Percentiles rank a stretch among this genome's conserved stretches.
phyloP scores from a whole-genome alignment of 2,797 vertebrate genomes.

The Myotis daubentonii region DNA sequence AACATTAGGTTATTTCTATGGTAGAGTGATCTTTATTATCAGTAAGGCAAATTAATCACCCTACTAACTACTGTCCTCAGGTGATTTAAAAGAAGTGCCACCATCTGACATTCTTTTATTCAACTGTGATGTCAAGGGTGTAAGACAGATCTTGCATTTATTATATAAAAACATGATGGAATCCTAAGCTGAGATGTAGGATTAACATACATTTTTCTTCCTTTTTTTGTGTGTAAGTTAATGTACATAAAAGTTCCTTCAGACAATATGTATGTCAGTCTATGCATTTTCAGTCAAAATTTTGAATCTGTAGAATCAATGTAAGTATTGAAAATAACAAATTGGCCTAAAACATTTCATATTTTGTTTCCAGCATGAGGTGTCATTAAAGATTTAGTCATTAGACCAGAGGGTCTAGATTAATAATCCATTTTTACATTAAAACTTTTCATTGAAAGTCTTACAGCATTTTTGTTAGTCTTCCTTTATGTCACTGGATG shows the following conservation, averaged over 20 bases:
- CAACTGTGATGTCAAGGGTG: constrained; percentile 47
- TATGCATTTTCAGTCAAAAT: constrained; percentile 68
- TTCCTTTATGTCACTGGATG: constrained; percentile 71
- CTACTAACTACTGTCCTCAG: constrained; percentile 8
- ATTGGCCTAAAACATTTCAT: constrained; percentile 71
- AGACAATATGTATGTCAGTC: constrained; percentile 32
- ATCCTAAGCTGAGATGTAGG: constrained; percentile 27
- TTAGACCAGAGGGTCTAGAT: constrained; percentile 36
- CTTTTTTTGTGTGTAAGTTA: constrained; percentile 65
- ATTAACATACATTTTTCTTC: constrained; percentile 37
- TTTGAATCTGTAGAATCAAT: constrained; percentile 2
- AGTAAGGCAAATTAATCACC: constrained; percentile 41
- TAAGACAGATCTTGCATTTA: constrained; percentile 31
- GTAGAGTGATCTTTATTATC: not conserved
- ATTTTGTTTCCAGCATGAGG: constrained; percentile 64
- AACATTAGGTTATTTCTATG: not conserved
- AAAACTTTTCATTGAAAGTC: constrained; percentile 62
- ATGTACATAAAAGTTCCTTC: constrained; percentile 57
- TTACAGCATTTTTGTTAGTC: constrained; percentile 67
- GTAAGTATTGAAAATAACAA: constrained; percentile 25
- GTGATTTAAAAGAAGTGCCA: not conserved
- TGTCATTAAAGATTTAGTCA: constrained; percentile 53
- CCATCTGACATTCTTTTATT: not conserved
- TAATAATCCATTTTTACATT: constrained; percentile 58
- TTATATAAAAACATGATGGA: constrained; percentile 40